Evolutionary conservation across 2,113 vertebrate genomes (phyloP), one percentile per base, ranked within the genome.

Genomic region (Marcusenius ussheri): DNA sequence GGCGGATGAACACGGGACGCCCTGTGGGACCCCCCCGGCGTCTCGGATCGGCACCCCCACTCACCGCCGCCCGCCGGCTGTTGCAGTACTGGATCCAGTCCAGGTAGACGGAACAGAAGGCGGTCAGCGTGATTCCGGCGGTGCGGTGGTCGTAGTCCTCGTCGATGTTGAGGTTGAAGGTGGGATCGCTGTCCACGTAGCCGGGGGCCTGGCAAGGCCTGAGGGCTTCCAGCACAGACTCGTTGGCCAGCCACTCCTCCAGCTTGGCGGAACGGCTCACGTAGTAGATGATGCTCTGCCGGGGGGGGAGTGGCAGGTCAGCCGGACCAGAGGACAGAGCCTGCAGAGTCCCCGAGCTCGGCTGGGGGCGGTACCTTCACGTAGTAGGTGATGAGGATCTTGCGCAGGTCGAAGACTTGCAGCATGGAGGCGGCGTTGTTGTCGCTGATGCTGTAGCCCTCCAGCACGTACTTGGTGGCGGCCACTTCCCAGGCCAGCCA

Each of bases 401-500:
- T 98, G 87, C 97, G 96, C 39, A 98, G 96, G 93, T 98, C 97
- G 0, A 98, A 98, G 1, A 98, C 97, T 93, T 98, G 97, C 90
- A 98, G 93, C 97, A 98, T 98, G 89, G 97, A 98, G 46, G 97
- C 97, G 0, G 97, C 97, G 0, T 97, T 98, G 95, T 98, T 98
- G 95, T 98, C 97, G 0, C 97, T 98, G 94, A 98, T 98, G 95
- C 97, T 98, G 92, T 98, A 98, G 89, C 97, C 97, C 91, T 98
- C 97, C 13, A 98, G 95, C 13, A 98, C 97, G 0, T 98, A 98
- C 92, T 98, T 98, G 91, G 97, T 98, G 92, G 97, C 97, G 0
- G 97, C 97, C 89, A 98, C 97, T 90, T 98, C 97, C 97, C 97
- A 98, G 77, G 97, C 97, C 88, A 98, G 95, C 97, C 97, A 98